Conservation (phyloP, 2,888 invertebrate genomes). For the Xylota segnis region DNA sequence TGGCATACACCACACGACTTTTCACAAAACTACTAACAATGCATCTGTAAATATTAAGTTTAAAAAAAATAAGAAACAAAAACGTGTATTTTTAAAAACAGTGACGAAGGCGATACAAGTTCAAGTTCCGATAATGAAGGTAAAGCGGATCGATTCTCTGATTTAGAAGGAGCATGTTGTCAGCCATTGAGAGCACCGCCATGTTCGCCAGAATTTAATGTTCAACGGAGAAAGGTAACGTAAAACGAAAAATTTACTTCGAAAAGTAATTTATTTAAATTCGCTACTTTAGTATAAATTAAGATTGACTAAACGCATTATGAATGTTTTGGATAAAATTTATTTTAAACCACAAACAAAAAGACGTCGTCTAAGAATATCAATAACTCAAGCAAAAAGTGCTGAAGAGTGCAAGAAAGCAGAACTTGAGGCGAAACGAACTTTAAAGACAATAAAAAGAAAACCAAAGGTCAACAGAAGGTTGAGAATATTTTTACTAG, state of each 20-base stretch:
- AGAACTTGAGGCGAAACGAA: not conserved
- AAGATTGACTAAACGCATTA: conserved; percentile 81
- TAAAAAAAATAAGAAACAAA: not conserved
- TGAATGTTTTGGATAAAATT: conserved; percentile 81
- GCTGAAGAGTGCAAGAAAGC: conserved; percentile 1
- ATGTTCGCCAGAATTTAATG: conserved; percentile 87
- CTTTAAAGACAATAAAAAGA: not conserved
- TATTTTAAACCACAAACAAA: conserved; percentile 79
- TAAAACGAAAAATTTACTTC: conserved; percentile 23
- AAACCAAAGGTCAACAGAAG: conserved; percentile 47
- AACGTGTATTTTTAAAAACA: conserved; percentile 80
- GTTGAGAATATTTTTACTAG: conserved; percentile 52
- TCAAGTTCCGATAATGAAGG: conserved; percentile 89
- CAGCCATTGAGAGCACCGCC: conserved; percentile 87
- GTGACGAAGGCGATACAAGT: conserved; percentile 92
- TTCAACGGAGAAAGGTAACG: conserved; percentile 82
- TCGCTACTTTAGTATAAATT: conserved; percentile 79
- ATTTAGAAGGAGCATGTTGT: conserved; percentile 84
- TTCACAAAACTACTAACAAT: conserved; percentile 40
- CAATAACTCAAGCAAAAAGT: not conserved
- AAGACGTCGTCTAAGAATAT: conserved; percentile 5
- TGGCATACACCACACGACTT: not conserved
- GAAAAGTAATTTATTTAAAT: not conserved
- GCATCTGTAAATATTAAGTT: not conserved
- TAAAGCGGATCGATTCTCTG: conserved; percentile 83